Percentiles rank a stretch among this genome's conserved stretches.
Conservation (phyloP, 2,888 invertebrate genomes). For the Aphidoletes aphidimyza region DNA sequence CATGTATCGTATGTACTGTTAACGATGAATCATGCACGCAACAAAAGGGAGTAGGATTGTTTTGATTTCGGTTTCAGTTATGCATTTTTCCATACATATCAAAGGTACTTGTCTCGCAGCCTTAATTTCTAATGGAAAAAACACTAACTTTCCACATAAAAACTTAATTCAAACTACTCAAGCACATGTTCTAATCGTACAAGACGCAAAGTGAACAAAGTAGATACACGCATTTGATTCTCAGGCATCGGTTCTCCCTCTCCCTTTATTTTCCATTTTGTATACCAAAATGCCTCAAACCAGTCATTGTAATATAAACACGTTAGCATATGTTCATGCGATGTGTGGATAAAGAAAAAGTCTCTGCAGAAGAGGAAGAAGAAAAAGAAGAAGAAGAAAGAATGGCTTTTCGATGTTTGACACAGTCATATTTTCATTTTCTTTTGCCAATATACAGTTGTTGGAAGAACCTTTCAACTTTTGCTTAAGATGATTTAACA, state of each 20-base stretch:
- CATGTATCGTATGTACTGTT: not conserved
- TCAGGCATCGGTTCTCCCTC: not conserved
- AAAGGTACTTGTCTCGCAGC: too few relatives aligned
- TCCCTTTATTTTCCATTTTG: not conserved
- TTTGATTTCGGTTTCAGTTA: too few relatives aligned
- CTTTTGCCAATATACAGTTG: not conserved
- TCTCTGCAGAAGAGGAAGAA: not conserved
- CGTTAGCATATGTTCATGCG: conserved; percentile 19
- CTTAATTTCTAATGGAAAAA: not conserved
- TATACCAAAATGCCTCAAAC: not conserved
- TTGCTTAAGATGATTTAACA: not conserved
- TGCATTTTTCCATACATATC: too few relatives aligned
- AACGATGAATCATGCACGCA: not conserved
- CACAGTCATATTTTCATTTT: conserved; percentile 9
- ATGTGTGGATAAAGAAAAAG: not conserved
- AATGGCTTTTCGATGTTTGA: not conserved
- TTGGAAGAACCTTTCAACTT: not conserved
- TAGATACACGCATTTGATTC: not conserved
- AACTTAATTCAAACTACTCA: not conserved
- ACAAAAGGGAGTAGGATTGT: not conserved
- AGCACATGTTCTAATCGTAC: not conserved
- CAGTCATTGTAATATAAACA: not conserved
- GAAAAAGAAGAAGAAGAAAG: not conserved
- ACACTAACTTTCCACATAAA: not conserved
- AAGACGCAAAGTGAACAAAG: not conserved